Percentiles rank a stretch among this genome's conserved stretches.
phyloP scores from a whole-genome alignment of 2,888 invertebrate genomes.

The Trachelus iudaicus region DNA sequence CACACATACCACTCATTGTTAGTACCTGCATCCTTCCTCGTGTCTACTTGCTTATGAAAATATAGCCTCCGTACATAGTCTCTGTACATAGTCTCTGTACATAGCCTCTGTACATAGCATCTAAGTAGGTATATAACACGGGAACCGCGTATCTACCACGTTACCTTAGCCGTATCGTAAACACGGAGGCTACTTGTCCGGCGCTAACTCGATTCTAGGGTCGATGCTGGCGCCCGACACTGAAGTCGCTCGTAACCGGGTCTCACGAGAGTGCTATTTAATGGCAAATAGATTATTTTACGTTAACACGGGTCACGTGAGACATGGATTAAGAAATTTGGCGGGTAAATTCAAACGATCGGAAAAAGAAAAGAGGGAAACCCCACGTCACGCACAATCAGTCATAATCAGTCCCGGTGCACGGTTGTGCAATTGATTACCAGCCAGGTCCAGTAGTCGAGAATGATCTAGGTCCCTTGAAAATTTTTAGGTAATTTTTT shows the following conservation, averaged over 20 bases:
- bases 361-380: neutral
- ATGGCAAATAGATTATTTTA: neutral
- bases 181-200: neutral
- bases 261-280: neutral
- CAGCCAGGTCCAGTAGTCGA: neutral
- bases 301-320: neutral
- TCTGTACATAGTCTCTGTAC: neutral
- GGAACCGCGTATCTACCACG: neutral
- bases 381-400: neutral
- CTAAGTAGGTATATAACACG: neutral
- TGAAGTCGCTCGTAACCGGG: neutral
- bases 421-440: neutral
- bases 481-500: no score
- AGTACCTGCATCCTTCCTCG: neutral
- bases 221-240: neutral
- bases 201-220: neutral
- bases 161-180: neutral
- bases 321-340: no score
- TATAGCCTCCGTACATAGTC: neutral
- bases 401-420: neutral
- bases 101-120: neutral
- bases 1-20: neutral
- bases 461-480: neutral
- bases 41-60: neutral
- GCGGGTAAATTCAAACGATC: neutral